Evolutionary conservation across 2,888 invertebrate species (phyloP), one percentile per base, ranked within the genome.

Genomic region (Drosophila sordidapex): DNA sequence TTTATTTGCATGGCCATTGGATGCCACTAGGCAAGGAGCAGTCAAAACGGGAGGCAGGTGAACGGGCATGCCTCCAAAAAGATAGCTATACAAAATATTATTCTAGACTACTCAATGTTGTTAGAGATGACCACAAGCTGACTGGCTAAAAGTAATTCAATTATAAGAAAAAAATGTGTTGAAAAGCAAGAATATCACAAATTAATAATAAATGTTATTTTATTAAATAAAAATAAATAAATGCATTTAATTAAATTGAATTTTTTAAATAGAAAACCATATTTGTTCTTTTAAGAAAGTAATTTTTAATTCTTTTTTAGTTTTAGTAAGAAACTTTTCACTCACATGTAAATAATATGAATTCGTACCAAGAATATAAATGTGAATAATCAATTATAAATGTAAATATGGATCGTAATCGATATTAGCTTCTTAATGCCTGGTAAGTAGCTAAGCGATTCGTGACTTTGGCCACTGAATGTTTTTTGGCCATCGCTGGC

Each of bases 1-100:
- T 84, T 84, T 84, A 84, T 84, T 84, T 83, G 79, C 89, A 79
- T 83, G 56, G 60, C 65, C 83, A 60, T 67, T 68, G 59, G 29
- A 63, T 52, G 62, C 65, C 49, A 21, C 2, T 15, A 15, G 15
- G 8, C 2, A 33, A 27, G 27, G 40, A 61, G 66, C 31, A 58
- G 48, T 36, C 48, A 56, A 61, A 62, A 21, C 7, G 2, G 27
- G 13, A 0, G n/a, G 33, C 52, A 53, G 56, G 49, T 35, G 51
- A 62, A 1, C 25, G 33, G 51, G 13, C 31, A n/a, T 21, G 49
- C 18, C 31, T 57, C 51, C 52, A 65, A 60, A 65, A 52, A 57
- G 29, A 60, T 51, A 60, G 35, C 59, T 64, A 38, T 18, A 38
- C 36, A 59, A 49, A 49, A 38, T 49, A 38, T 59, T 35, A 49